Base-by-base conservation (phyloP, 2,797 vertebrate genomes). In the Pachyuromys duprasi region DNA sequence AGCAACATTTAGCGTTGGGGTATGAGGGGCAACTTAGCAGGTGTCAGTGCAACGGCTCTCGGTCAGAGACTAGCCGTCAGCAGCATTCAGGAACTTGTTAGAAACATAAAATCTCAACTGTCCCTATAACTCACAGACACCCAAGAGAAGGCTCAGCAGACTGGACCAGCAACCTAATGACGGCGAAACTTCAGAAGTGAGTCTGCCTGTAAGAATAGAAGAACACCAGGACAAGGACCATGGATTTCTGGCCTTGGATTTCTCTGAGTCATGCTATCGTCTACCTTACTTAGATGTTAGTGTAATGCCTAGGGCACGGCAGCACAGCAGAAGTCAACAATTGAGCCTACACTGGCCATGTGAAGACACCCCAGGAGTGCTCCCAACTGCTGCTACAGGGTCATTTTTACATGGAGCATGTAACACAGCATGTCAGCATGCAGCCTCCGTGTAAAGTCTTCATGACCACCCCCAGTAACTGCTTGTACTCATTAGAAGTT, bases 231-330 rank as follows among this genome's bases (percentile, higher is more conserved):
- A 49, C 1, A 53, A 80, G 70, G 39, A 31, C 70, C 24, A 75
- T n/a, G n/a, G n/a, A n/a, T n/a, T n/a, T 3, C 3, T 53, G 76
- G 60, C 31, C 15, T 86, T 8, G 8, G 88, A 15, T 31, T 67
- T 53, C 72, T 88, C 36, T 6, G 39, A 86, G 75, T 6, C 11
- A 49, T 53, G 69, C 11, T 0, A 33, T 26, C 36, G 36, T 49
- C 31, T 0, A 2, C 45, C n/a, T 42, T 42, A 1, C 17, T 45
- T 0, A 0, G 81, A 76, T 49, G 53, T 24, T 31, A 67, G 28
- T 75, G 20, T 4, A 69, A 11, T 28, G 8, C n/a, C 17, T 0
- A 14, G 28, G 53, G 39, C 36, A 20, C 36, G n/a, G 36, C 82
- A 90, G 14, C 62, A 79, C 26, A 31, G 31, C 24, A 2, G 24